Evolutionary conservation across 2,113 vertebrate genomes (phyloP).

Genomic region (Sclerurus mexicanus): DNA sequence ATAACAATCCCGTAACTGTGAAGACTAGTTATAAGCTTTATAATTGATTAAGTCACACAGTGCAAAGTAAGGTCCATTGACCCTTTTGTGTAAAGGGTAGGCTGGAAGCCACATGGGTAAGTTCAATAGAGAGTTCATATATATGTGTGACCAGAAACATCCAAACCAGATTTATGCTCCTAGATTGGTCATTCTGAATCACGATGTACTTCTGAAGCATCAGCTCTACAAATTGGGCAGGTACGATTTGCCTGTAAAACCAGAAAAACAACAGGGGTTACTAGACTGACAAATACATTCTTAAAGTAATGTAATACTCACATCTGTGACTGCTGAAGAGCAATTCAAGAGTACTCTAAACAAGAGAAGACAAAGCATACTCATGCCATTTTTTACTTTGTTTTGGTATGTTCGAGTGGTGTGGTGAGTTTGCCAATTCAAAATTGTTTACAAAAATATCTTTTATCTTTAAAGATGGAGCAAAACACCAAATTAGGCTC

Average conservation of each 20-base stretch:
- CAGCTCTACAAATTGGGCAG: conserved; percentile 96
- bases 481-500: neutral
- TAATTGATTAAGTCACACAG: conserved; percentile 86
- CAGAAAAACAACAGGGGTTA: conserved; percentile 2
- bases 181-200: conserved; percentile 91
- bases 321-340: neutral
- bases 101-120: conserved; percentile 80
- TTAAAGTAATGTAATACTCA: neutral
- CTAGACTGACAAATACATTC: neutral
- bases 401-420: neutral
- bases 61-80: conserved; percentile 84
- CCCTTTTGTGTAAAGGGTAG: conserved; percentile 83
- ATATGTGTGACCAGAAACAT: conserved; percentile 77
- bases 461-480: neutral
- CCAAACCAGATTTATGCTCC: conserved; percentile 74
- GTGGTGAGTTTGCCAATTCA: neutral
- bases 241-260: conserved; percentile 90
- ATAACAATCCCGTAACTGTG: conserved; percentile 83
- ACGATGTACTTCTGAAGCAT: conserved; percentile 95
- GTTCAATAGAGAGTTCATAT: conserved; percentile 76
- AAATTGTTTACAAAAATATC: neutral
- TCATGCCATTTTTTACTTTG: neutral
- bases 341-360: neutral
- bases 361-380: neutral
- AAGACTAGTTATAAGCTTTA: conserved; percentile 84